Evolutionary conservation across 64 coral and sea anemone genomes (phyloP).

Genomic region (Astreopora myriophthalma): DNA sequence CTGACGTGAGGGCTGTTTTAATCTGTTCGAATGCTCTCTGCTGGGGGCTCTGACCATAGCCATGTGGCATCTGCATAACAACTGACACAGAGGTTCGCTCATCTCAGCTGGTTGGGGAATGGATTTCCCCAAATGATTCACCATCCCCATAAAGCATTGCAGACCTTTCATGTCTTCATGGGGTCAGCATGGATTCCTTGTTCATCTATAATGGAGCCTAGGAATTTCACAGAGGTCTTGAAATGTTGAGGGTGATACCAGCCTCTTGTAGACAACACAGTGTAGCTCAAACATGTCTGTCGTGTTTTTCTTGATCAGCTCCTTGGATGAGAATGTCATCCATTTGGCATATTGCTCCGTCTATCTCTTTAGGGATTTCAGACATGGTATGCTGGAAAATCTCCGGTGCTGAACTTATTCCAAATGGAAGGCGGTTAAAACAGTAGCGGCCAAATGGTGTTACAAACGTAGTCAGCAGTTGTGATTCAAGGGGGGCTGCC

Average conservation of each 20-base stretch:
- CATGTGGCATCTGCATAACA: conserved; percentile 19
- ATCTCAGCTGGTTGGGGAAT: not conserved
- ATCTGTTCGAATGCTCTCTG: conserved; percentile 49
- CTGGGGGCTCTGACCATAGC: not conserved
- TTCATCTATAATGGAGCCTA: conserved; percentile 39
- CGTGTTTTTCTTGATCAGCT: not conserved
- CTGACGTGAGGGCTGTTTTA: not conserved
- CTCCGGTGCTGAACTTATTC: conserved; percentile 19
- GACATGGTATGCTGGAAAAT: conserved; percentile 4
- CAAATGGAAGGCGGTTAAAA: conserved; percentile 31
- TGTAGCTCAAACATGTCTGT: not conserved
- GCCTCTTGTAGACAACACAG: not conserved
- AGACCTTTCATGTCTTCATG: conserved; percentile 32
- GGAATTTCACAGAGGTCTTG: conserved; percentile 51
- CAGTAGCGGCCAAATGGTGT: not conserved
- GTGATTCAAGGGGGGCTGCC: not conserved
- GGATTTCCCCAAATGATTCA: conserved; percentile 34
- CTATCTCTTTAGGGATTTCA: not conserved
- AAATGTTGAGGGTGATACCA: conserved; percentile 27
- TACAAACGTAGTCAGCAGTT: conserved; percentile 22
- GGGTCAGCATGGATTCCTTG: conserved; percentile 46
- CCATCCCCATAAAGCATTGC: conserved; percentile 37
- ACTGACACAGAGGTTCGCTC: not conserved
- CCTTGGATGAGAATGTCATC: conserved; percentile 28
- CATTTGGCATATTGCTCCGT: conserved; percentile 36